Percentiles rank a stretch among this genome's conserved stretches.
These are phyloP conservation scores for Argyresthia albistria DNA, from an alignment of 2,888 invertebrate genomes.

Conservation along the genomic window DNA sequence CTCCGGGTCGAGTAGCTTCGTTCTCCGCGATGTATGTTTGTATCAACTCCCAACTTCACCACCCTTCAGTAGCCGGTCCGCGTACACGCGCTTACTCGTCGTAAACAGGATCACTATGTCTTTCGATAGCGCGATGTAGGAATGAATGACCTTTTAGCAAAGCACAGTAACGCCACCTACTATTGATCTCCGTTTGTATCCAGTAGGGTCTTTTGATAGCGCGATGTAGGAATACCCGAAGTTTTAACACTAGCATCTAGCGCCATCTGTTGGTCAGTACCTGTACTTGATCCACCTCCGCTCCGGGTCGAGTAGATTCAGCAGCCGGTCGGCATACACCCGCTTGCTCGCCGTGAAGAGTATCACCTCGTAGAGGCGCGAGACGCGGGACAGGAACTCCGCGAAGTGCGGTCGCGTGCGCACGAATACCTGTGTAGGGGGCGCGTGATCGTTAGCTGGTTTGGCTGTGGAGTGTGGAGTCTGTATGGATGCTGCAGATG, in stretches of 20 bases:
- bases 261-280: constrained; percentile 16
- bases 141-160: too few species aligned
- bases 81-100: constrained; percentile 95
- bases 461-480: too few species aligned
- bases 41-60: too few species aligned
- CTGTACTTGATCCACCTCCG: constrained; percentile 88
- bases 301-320: constrained; percentile 92
- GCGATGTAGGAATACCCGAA: too few species aligned
- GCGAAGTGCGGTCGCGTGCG: constrained; percentile 92
- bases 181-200: constrained; percentile 29
- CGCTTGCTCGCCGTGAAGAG: constrained; percentile 96
- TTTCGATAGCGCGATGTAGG: too few species aligned
- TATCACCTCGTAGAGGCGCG: constrained; percentile 91
- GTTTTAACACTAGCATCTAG: too few species aligned
- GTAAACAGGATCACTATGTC: constrained; percentile 94
- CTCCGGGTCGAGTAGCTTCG: too few species aligned
- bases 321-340: constrained; percentile 93
- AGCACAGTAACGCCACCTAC: constrained; percentile 84
- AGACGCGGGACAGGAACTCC: constrained; percentile 92
- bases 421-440: constrained; percentile 72
- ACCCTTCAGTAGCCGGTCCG: constrained; percentile 93
- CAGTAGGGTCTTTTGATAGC: background rate
- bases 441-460: too few species aligned
- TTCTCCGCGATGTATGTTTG: too few species aligned
- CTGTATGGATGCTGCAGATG: too few species aligned